A percentile compares a stretch with the other conserved stretches of the same genome.
These are phyloP conservation scores for Cryptomyrus ogoouensis DNA, from an alignment of 2,113 vertebrate genomes.

Conservation along the genomic window DNA sequence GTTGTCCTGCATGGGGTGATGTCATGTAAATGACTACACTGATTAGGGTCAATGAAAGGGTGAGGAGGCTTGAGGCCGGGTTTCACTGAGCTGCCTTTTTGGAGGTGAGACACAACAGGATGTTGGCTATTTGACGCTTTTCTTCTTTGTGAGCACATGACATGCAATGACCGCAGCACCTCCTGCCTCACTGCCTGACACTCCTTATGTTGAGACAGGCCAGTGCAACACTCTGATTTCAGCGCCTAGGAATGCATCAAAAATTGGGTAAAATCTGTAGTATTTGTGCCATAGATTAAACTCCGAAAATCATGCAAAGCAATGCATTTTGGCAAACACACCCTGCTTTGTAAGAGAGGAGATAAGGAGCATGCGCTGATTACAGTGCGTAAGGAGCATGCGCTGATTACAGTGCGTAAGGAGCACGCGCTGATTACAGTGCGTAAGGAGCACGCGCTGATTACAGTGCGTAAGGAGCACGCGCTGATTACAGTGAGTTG, in stretches of 20 bases:
- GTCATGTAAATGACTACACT: background rate
- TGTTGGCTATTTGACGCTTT: background rate
- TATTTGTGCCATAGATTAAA: background rate
- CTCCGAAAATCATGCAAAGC: background rate
- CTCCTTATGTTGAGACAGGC: background rate
- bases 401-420: no score
- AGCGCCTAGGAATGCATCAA: background rate
- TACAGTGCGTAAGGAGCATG: no score
- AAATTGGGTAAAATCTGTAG: background rate
- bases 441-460: no score
- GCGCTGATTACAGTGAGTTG: no score
- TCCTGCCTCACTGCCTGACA: background rate
- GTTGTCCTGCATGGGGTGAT: background rate
- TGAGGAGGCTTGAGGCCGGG: background rate
- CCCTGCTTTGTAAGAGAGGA: background rate
- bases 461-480: no score
- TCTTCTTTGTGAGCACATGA: background rate
- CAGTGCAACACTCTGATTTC: background rate
- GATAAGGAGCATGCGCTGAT: no score
- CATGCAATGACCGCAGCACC: background rate
- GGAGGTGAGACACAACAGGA: background rate
- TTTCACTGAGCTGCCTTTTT: background rate
- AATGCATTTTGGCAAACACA: background rate
- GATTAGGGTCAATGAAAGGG: conserved; percentile 4
- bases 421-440: no score